Evolutionary conservation across 2,113 vertebrate species (phyloP).

Genomic region (Orthonyx spaldingii): DNA sequence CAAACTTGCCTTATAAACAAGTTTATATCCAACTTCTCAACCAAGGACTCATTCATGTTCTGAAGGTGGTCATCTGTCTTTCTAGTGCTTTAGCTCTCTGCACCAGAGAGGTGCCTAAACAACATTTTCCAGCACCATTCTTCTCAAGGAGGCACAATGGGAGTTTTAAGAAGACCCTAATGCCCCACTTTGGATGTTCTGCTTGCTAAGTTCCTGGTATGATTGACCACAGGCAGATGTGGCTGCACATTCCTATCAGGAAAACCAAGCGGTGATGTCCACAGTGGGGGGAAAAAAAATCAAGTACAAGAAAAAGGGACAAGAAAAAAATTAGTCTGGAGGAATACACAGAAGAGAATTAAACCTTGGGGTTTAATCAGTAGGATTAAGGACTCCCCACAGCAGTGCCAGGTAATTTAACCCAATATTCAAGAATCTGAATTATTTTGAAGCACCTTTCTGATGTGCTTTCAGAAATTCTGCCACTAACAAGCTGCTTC

Average conservation of each 20-base stretch:
- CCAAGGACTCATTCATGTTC: neutral
- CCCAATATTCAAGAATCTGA: neutral
- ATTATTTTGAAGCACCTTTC: neutral
- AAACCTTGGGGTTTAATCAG: neutral
- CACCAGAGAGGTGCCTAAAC: neutral
- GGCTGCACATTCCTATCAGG: neutral
- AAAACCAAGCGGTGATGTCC: neutral
- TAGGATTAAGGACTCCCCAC: neutral
- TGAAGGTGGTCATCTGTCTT: neutral
- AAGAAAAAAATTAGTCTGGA: neutral
- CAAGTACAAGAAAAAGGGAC: neutral
- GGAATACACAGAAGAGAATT: neutral
- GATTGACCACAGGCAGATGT: neutral
- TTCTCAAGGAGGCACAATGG: neutral
- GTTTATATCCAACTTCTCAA: neutral
- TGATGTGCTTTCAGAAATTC: neutral
- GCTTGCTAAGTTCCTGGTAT: neutral
- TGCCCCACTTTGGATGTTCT: neutral
- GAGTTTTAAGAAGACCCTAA: neutral
- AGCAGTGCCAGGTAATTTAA: neutral
- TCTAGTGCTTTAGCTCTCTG: neutral
- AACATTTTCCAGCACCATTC: neutral
- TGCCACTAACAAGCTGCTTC: neutral
- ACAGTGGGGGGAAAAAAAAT: neutral
- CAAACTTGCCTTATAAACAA: neutral